phyloP scores from a whole-genome alignment of 1,140 invertebrate species.

The Brachionus koreanus region DNA sequence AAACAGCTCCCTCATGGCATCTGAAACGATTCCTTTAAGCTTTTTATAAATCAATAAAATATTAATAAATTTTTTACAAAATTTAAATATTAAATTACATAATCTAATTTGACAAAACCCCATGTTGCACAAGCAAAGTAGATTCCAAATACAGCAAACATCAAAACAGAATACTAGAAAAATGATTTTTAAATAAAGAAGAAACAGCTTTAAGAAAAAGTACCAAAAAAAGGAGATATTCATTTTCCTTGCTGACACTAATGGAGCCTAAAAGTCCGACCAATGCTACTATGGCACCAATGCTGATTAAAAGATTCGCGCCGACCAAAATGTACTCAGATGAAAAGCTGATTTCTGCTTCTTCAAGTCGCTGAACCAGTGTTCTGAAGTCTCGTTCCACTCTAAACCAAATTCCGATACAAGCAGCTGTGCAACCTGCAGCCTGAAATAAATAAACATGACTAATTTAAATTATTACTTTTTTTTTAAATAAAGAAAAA shows the following conservation, averaged over 20 bases:
- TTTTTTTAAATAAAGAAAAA: background rate
- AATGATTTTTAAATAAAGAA: background rate
- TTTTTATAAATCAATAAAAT: background rate
- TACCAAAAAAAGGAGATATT: slow-evolving; percentile 2
- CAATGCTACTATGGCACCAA: background rate
- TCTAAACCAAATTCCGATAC: slow-evolving; percentile 43
- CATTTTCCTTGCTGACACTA: slow-evolving; percentile 21
- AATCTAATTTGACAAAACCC: slow-evolving; percentile 41
- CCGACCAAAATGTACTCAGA: background rate
- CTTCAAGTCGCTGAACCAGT: slow-evolving; percentile 9
- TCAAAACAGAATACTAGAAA: slow-evolving; percentile 12
- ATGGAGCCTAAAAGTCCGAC: slow-evolving; percentile 18
- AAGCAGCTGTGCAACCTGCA: slow-evolving; percentile 16
- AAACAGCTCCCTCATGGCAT: slow-evolving; percentile 39
- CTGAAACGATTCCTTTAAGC: slow-evolving; percentile 42
- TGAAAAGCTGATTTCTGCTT: slow-evolving; percentile 29
- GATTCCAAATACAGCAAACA: slow-evolving; percentile 13
- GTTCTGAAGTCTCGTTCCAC: slow-evolving; percentile 28
- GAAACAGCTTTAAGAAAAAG: background rate
- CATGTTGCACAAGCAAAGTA: slow-evolving; percentile 29
- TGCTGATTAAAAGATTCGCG: slow-evolving; percentile 32
- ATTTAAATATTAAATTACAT: background rate
- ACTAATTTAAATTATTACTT: background rate
- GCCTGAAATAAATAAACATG: background rate
- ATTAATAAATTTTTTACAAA: background rate